A percentile compares a stretch with the other conserved stretches of the same genome.
phyloP scores from a whole-genome alignment of 2,797 vertebrate genomes.

The Rhabdomys pumilio region DNA sequence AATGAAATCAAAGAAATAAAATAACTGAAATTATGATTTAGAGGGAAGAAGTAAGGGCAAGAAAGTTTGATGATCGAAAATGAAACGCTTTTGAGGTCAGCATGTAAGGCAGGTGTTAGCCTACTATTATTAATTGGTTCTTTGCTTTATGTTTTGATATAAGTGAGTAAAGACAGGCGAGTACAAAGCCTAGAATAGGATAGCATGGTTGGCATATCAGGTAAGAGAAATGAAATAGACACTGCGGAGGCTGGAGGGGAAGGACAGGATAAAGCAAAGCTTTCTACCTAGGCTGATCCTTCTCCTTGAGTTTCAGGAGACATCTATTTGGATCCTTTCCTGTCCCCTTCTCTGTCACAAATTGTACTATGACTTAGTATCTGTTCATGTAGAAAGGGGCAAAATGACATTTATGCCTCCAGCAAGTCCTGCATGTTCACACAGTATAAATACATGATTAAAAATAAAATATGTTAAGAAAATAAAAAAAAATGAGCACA shows the following conservation, averaged over 20 bases:
- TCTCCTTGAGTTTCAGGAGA: background rate
- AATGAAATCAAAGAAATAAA: constrained; percentile 55
- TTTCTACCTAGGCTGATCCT: background rate
- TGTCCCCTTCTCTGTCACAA: background rate
- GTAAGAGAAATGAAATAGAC: background rate
- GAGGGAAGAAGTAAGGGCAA: background rate
- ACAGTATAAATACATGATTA: background rate
- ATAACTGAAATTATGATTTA: background rate
- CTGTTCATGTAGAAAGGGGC: constrained; percentile 11
- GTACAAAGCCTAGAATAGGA: background rate
- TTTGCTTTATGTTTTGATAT: background rate
- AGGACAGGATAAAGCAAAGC: background rate
- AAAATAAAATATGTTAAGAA: background rate
- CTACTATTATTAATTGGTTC: background rate
- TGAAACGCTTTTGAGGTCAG: constrained; percentile 40
- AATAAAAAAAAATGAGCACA: background rate
- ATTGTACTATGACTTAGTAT: constrained; percentile 33
- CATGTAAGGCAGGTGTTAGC: background rate
- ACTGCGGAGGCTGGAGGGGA: too few relatives aligned
- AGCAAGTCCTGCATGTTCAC: constrained; percentile 26
- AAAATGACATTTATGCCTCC: constrained; percentile 48
- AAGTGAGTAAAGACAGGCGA: background rate
- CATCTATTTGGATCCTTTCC: background rate
- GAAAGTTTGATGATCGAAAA: constrained; percentile 39
- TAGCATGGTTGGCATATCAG: background rate